These are phyloP conservation scores for Allacma fusca DNA, from an alignment of 2,888 invertebrate genomes.

Conservation along the genomic window DNA sequence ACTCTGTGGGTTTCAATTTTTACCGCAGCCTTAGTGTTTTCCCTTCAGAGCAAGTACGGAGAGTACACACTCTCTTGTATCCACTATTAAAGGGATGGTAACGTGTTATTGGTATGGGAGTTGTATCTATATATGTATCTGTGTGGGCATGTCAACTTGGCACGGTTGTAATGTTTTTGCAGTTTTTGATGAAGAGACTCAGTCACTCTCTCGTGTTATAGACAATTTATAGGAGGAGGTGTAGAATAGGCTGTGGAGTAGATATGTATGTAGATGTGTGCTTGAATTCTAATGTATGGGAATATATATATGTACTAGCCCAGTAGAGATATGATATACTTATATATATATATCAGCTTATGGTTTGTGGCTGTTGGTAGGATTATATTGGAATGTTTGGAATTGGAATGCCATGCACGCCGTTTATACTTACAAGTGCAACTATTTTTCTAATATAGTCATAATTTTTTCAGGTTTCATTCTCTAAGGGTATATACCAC, in stretches of 20 bases:
- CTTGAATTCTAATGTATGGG: too few relatives aligned
- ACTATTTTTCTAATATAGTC: neutral
- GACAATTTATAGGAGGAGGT: too few relatives aligned
- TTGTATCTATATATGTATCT: neutral
- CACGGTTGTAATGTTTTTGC: neutral
- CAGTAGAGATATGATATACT: too few relatives aligned
- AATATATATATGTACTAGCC: too few relatives aligned
- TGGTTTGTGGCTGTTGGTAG: too few relatives aligned
- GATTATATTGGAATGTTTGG: too few relatives aligned
- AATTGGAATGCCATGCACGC: neutral
- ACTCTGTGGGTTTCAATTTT: constrained; percentile 7
- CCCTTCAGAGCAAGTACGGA: neutral
- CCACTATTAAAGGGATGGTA: too few relatives aligned
- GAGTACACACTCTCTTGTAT: too few relatives aligned
- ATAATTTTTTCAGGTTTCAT: constrained; percentile 8
- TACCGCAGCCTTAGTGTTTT: neutral
- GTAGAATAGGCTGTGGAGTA: too few relatives aligned
- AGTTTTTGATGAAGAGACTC: constrained; percentile 6
- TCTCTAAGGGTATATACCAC: neutral
- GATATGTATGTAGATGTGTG: too few relatives aligned
- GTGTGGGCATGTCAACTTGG: constrained; percentile 3
- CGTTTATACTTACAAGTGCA: neutral
- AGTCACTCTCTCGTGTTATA: neutral
- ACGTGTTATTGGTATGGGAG: too few relatives aligned
- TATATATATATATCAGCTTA: too few relatives aligned